Evolutionary conservation across 1,140 invertebrate genomes (phyloP), one percentile per base, ranked within the genome.

Genomic region (Bathynomus jamesi): DNA sequence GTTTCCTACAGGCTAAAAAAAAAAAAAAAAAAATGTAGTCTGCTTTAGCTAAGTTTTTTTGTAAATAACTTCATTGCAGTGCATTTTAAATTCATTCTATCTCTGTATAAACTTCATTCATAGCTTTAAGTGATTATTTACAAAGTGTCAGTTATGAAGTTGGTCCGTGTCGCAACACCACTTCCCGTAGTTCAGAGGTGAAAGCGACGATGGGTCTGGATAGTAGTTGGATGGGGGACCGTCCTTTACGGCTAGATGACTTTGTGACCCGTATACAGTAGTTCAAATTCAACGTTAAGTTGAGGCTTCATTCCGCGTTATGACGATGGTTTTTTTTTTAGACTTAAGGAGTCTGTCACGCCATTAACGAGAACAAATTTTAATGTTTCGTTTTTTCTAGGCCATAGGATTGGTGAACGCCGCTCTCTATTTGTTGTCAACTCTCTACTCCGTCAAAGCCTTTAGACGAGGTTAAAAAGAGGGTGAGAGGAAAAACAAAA

Each of bases 321-420:
- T 40, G 17, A 40, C 17, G 17, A 8, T 40, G 17, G 17, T 8
- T 8, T 8, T 40, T 40, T 40, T 40, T 40, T 40, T 40, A 40
- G 17, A 40, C 7, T 17, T 40, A 17, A 3, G 40, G 1, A 17
- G 13, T 5, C 13, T 1, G 21, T 53, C 21, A 17, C 13, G 21
- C 13, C 21, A 53, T 53, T 53, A 17, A 53, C 21, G 13, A 17
- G 17, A 40, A 3, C 21, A 17, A 53, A 3, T 53, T 17, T 53
- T 3, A 53, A 3, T 53, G 21, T 17, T 53, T 53, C 17, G 7
- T 40, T 40, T 8, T 53, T 53, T 53, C 2, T 85, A 90, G 86
- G 84, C 91, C 28, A 85, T 91, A 79, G 90, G 89, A 25, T 78
- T 92, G 17, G 83, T 91, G 2, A 87, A 91, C 74, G 80, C 88